A percentile compares a stretch with the other conserved stretches of the same genome.
phyloP scores from a whole-genome alignment of 2,797 vertebrate species.

The Austrolebias charrua region DNA sequence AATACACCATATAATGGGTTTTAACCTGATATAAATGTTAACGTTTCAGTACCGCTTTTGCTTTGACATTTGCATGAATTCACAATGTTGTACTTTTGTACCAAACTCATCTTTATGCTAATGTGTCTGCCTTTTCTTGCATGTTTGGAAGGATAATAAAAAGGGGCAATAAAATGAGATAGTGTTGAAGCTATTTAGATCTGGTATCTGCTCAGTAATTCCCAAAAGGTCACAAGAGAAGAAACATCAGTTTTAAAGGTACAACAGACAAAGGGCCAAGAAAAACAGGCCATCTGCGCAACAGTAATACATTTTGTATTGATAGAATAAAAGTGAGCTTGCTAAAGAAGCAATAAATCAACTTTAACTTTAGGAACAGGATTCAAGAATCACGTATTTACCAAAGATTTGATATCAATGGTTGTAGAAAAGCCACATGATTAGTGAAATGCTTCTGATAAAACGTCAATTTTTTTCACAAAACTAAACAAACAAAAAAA shows the following conservation, averaged over 20 bases:
- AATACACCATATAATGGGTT: no score
- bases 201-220: constrained; percentile 8
- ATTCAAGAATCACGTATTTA: constrained; percentile 8
- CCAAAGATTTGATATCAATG: constrained; percentile 14
- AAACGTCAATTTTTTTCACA: constrained; percentile 21
- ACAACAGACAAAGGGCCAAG: neutral
- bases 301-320: constrained; percentile 33
- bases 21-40: no score
- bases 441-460: neutral
- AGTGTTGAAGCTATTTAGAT: constrained; percentile 17
- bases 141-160: neutral
- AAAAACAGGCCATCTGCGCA: constrained; percentile 11
- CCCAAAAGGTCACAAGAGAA: constrained; percentile 32
- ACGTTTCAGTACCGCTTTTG: no score
- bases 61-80: neutral
- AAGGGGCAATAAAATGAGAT: neutral
- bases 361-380: constrained; percentile 20
- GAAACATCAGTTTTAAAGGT: neutral
- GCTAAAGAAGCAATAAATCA: constrained; percentile 16
- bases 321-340: constrained; percentile 6
- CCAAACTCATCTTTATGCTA: neutral
- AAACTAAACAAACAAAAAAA: constrained; percentile 18
- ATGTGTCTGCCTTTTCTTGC: neutral
- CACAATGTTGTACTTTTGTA: neutral
- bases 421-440: neutral